Evolutionary conservation across 1,140 invertebrate species (phyloP).

Genomic region (Drosophila elegans): DNA sequence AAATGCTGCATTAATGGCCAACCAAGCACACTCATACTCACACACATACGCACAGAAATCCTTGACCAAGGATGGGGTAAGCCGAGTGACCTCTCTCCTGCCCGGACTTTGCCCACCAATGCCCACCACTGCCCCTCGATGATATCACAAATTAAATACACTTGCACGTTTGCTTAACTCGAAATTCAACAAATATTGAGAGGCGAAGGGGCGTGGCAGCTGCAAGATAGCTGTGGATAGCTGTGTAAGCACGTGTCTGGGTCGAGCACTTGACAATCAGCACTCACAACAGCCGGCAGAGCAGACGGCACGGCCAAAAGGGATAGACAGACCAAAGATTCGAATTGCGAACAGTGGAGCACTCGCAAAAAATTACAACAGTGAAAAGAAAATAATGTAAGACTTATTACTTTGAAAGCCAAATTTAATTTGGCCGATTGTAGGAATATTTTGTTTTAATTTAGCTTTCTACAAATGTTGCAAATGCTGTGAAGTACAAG

Average conservation of each 20-base stretch:
- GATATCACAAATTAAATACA: slow-evolving; percentile 73
- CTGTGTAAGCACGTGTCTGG: slow-evolving; percentile 77
- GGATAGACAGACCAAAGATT: slow-evolving; percentile 17
- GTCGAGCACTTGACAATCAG: slow-evolving; percentile 76
- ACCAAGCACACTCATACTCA: slow-evolving; percentile 30
- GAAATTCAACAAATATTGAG: slow-evolving; percentile 57
- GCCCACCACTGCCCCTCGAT: slow-evolving; percentile 20
- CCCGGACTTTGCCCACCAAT: background rate
- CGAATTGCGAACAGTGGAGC: slow-evolving; percentile 17
- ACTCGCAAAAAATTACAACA: no score
- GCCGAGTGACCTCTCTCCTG: slow-evolving; percentile 3
- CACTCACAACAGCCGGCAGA: slow-evolving; percentile 65
- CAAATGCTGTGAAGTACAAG: no score
- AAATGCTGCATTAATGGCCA: slow-evolving; percentile 68
- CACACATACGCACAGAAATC: background rate
- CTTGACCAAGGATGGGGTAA: slow-evolving; percentile 1
- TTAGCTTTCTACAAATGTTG: no score
- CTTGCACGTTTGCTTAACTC: slow-evolving; percentile 66
- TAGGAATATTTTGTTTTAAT: no score
- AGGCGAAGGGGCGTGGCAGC: slow-evolving; percentile 11
- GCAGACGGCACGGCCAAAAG: slow-evolving; percentile 36
- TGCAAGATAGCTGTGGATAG: slow-evolving; percentile 27
- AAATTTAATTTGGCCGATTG: background rate
- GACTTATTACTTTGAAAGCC: no score
- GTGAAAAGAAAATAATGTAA: no score